Conservation (phyloP, 2,797 vertebrate species). For the Gallinago solitaria region DNA sequence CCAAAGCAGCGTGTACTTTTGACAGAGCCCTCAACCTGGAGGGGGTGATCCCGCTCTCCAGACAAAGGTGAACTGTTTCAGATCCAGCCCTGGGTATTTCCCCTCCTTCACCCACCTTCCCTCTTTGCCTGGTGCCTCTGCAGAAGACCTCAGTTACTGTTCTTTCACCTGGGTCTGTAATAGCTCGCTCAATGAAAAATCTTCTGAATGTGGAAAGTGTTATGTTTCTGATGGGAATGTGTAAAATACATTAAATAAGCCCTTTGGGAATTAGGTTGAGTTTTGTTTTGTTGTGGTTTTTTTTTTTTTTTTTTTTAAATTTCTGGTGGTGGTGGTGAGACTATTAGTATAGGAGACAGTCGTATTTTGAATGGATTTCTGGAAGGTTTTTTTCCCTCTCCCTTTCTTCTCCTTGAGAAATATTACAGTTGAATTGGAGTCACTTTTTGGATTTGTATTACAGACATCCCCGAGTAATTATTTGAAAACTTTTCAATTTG, state of each 20-base stretch:
- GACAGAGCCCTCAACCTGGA: constrained; percentile 14
- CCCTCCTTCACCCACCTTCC: neutral
- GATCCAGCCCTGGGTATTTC: neutral
- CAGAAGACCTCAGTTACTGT: neutral
- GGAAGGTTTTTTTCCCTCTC: neutral
- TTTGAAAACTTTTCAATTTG: constrained; percentile 47
- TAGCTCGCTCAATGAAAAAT: neutral
- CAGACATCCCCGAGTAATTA: constrained; percentile 36
- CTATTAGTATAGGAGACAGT: neutral
- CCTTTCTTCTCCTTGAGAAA: neutral
- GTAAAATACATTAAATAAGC: neutral
- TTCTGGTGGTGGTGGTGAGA: neutral
- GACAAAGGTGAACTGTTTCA: constrained; percentile 76
- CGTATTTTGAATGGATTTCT: neutral
- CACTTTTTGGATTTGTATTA: constrained; percentile 36
- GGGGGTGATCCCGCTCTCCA: constrained; percentile 41
- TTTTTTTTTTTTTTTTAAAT: neutral
- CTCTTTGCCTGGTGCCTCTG: neutral
- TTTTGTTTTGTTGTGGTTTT: neutral
- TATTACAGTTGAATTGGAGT: neutral
- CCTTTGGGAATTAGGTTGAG: neutral
- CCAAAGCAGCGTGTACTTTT: neutral
- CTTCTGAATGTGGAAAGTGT: neutral
- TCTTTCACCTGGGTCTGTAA: neutral
- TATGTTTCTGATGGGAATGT: neutral